Conservation (phyloP, 1,140 invertebrate genomes). For the Saccostrea echinata region DNA sequence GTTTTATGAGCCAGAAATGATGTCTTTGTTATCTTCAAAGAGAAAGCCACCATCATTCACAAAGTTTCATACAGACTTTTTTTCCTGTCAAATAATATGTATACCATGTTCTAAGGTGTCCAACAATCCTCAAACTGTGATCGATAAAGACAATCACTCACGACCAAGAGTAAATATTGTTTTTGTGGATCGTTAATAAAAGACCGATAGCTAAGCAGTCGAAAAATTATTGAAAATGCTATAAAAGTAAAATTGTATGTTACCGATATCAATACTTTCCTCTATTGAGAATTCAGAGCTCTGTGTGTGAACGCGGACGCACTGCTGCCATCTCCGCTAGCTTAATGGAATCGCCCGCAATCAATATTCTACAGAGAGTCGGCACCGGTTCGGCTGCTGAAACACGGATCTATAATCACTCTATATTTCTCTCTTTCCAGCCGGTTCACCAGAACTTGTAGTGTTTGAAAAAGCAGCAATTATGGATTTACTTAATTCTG, state of each 20-base stretch:
- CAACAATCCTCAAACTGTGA: neutral
- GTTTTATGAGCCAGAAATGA: neutral
- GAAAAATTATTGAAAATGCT: conserved; percentile 6
- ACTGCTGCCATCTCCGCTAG: neutral
- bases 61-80: neutral
- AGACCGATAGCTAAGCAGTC: conserved; percentile 9
- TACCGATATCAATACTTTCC: conserved; percentile 5
- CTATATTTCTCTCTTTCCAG: neutral
- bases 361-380: conserved; percentile 28
- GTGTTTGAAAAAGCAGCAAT: conserved; percentile 16
- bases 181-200: neutral
- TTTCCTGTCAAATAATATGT: neutral
- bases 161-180: conserved; percentile 5
- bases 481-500: conserved; percentile 30
- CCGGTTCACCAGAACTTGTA: conserved; percentile 10
- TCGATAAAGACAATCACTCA: neutral
- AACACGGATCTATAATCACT: neutral
- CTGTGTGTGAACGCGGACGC: neutral
- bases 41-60: neutral
- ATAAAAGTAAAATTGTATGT: conserved; percentile 28
- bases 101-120: too few species aligned
- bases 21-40: conserved; percentile 21
- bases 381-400: neutral
- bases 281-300: neutral
- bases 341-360: conserved; percentile 37